Base-by-base conservation (phyloP, 1,140 invertebrate genomes). In the Pseudomyrmex sp. region DNA sequence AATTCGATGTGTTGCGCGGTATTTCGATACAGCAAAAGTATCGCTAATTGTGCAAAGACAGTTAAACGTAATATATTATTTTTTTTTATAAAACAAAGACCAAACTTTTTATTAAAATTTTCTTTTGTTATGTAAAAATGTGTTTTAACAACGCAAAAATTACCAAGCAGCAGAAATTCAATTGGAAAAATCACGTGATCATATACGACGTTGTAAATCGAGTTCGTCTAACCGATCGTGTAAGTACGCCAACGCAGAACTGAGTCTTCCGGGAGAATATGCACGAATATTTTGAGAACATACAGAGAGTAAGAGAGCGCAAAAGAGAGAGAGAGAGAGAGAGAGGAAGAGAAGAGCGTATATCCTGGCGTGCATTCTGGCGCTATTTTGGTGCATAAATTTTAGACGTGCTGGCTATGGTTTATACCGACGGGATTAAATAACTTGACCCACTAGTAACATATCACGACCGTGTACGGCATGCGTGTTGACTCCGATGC, bases 381-480 rank as follows among this genome's bases (percentile, higher is more conserved):
- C 61, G 66, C 65, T 80, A 63, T 66, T 59, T n/a, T 74, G 59
- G 79, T 72, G 90, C 88, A 93, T 93, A 92, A 93, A 93, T 93
- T 93, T 92, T 88, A 75, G 86, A 87, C 90, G 85, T 90, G 90
- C 88, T 90, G 79, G 89, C 89, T 86, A 91, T 93, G 91, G 91
- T 93, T 93, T 93, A 93, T 91, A 91, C 91, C 85, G 85, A 85
- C 85, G 88, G 93, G 92, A 93, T 93, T 93, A 93, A 93, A 93
- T 93, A 93, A 93, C 93, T 93, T 93, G 93, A 93, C 92, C 92
- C 90, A 88, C 85, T 92, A 83, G 92, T 88, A 91, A 93, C 93
- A 93, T 93, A 93, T 93, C 91, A 93, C 88, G 82, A 15, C 56
- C 84, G 85, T 90, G 75, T 63, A 75, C 50, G 65, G 65, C 65